Evolutionary conservation across 2,888 invertebrate species (phyloP).

Genomic region (Hydropsyche betteni): DNA sequence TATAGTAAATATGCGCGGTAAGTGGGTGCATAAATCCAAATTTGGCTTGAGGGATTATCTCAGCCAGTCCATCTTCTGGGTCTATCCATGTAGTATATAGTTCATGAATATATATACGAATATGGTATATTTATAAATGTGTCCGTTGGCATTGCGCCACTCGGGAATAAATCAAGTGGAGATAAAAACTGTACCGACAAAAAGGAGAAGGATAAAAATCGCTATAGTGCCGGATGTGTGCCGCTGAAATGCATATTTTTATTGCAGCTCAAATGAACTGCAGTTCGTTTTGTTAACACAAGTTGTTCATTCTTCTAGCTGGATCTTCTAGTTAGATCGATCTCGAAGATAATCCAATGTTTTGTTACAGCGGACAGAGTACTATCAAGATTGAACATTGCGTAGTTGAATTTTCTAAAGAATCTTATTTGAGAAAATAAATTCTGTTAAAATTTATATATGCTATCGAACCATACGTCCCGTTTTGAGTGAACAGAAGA

Average conservation of each 20-base stretch:
- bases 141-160: slow-evolving; percentile 36
- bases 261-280: slow-evolving; percentile 6
- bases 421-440: no score
- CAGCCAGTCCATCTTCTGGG: slow-evolving; percentile 47
- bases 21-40: slow-evolving; percentile 48
- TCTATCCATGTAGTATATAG: neutral
- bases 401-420: no score
- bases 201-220: slow-evolving; percentile 31
- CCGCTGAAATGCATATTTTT: slow-evolving; percentile 10
- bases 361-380: no score
- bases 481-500: no score
- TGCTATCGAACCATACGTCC: no score
- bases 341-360: no score
- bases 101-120: neutral
- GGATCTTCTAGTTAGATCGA: no score
- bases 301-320: no score
- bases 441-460: no score
- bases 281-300: neutral
- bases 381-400: no score
- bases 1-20: slow-evolving; percentile 37
- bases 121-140: no score
- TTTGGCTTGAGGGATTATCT: slow-evolving; percentile 47
- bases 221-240: slow-evolving; percentile 7
- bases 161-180: slow-evolving; percentile 40
- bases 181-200: slow-evolving; percentile 29